phyloP scores from a whole-genome alignment of 2,888 invertebrate species.

The Macroteleia sp. region DNA sequence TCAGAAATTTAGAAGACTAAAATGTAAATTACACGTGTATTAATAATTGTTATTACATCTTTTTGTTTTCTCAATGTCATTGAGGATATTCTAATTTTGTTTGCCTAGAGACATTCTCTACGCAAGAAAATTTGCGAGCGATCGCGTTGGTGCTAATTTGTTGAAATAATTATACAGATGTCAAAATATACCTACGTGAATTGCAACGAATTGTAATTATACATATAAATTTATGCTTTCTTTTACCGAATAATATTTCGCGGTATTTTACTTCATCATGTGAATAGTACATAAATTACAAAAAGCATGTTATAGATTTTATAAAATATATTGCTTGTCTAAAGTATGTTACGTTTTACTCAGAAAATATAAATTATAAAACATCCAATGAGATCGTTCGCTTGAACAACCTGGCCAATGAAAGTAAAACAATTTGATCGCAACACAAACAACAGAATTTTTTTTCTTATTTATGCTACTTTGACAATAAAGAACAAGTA shows the following conservation, averaged over 20 bases:
- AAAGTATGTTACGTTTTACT: slow-evolving; percentile 12
- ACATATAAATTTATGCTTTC: background rate
- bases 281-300: background rate
- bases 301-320: background rate
- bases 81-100: slow-evolving; percentile 70
- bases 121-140: slow-evolving; percentile 42
- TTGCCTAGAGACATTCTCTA: slow-evolving; percentile 70
- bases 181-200: background rate
- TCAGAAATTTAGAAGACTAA: slow-evolving; percentile 99
- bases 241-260: background rate
- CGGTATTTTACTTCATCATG: background rate
- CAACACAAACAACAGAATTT: too few species aligned
- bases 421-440: slow-evolving; percentile 42
- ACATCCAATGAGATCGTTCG: slow-evolving; percentile 49
- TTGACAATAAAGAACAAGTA: slow-evolving; percentile 42
- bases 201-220: slow-evolving; percentile 45
- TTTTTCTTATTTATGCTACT: too few species aligned
- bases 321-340: background rate
- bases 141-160: slow-evolving; percentile 56
- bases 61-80: slow-evolving; percentile 63
- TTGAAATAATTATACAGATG: slow-evolving; percentile 7
- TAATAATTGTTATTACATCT: slow-evolving; percentile 64
- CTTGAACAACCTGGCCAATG: slow-evolving; percentile 41
- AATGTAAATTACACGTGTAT: slow-evolving; percentile 60
- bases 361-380: slow-evolving; percentile 10